Conservation (phyloP, 1,140 invertebrate genomes). For the Aphis gossypii region DNA sequence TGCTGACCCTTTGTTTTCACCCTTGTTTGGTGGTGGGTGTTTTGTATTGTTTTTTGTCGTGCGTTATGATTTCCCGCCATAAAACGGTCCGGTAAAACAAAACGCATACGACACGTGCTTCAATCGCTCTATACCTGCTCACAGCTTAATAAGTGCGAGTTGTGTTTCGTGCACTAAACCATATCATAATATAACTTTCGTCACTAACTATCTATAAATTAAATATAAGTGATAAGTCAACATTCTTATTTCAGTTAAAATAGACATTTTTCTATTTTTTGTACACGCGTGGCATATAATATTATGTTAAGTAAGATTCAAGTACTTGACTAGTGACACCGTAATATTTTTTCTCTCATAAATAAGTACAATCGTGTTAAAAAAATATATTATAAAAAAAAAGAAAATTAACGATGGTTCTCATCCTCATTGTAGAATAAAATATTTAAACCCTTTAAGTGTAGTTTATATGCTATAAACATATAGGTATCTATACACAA, state of each 20-base stretch:
- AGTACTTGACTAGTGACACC: background rate
- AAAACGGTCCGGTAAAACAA: background rate
- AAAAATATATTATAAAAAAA: background rate
- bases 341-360: background rate
- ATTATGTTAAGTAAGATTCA: background rate
- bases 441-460: background rate
- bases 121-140: background rate
- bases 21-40: constrained; percentile 25
- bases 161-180: background rate
- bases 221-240: background rate
- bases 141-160: background rate
- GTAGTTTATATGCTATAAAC: background rate
- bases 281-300: no score
- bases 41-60: background rate
- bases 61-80: background rate
- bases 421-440: background rate
- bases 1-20: constrained; percentile 44
- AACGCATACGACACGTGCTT: background rate
- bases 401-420: background rate
- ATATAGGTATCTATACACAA: background rate
- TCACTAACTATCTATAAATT: background rate
- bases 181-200: background rate
- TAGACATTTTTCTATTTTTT: no score
- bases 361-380: background rate
- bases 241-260: background rate